A percentile compares a stretch with the other conserved stretches of the same genome.
phyloP scores from a whole-genome alignment of 2,888 invertebrate species.

The Apeira syringaria region DNA sequence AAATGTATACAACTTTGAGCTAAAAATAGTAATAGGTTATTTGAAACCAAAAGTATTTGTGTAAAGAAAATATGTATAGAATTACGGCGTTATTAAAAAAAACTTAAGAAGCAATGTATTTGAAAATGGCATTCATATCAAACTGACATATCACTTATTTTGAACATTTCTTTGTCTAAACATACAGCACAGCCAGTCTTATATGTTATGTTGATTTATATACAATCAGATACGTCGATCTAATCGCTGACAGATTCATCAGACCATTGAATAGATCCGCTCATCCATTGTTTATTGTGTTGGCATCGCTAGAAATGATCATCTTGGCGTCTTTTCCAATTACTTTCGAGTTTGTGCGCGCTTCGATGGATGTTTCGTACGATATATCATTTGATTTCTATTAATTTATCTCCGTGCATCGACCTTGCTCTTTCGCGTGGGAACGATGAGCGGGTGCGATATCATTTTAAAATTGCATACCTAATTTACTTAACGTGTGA shows the following conservation, averaged over 20 bases:
- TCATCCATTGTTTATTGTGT: slow-evolving; percentile 42
- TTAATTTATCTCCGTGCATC: slow-evolving; percentile 36
- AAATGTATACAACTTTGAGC: too few relatives aligned
- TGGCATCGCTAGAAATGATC: slow-evolving; percentile 37
- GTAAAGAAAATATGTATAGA: too few relatives aligned
- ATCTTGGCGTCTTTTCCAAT: slow-evolving; percentile 43
- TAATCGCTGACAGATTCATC: slow-evolving; percentile 42
- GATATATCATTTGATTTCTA: slow-evolving; percentile 40
- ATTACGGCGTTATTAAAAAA: too few relatives aligned
- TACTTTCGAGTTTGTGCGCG: slow-evolving; percentile 35
- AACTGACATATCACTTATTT: not conserved
- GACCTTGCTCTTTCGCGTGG: slow-evolving; percentile 48
- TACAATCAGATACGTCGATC: slow-evolving; percentile 31
- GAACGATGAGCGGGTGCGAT: slow-evolving; percentile 28
- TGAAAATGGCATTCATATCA: too few relatives aligned
- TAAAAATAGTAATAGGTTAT: too few relatives aligned
- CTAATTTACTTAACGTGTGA: slow-evolving; percentile 11
- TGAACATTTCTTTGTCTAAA: slow-evolving; percentile 1
- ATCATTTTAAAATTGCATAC: slow-evolving; percentile 20
- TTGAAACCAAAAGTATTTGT: too few relatives aligned
- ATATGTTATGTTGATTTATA: slow-evolving; percentile 32
- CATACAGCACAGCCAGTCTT: slow-evolving; percentile 10
- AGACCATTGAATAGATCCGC: slow-evolving; percentile 28
- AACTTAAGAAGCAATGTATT: too few relatives aligned
- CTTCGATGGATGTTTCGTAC: slow-evolving; percentile 19